Base-by-base conservation (phyloP, 2,797 vertebrate genomes). In the Brachymystax lenok region DNA sequence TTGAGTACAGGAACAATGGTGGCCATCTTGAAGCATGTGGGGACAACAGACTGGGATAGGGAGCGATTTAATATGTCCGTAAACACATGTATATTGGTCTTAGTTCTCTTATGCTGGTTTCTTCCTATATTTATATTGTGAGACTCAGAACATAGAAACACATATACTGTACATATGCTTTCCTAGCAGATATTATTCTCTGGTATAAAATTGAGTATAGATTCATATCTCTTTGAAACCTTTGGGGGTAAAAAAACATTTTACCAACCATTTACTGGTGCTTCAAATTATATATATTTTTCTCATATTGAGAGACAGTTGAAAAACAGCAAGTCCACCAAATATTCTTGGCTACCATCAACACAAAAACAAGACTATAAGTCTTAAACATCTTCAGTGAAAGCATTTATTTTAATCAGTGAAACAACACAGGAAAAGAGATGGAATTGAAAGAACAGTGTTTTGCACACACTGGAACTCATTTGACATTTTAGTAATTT, bases 181-280 rank as follows among this genome's bases (percentile, higher is more conserved):
- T 71, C 70, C 19, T 79, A 14, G 30, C 66, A 73, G 67, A 2
- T 54, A 54, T 40, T 51, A n/a, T 30, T 79, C n/a, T 54, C 79
- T 85, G 73, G 7, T 10, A 40, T 82, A 89, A 83, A 80, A 85
- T 79, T 80, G 70, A 79, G 46, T 69, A 13, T 4, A 52, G 2
- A 52, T 52, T 52, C 73, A 28, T 66, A 54, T 28, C 74, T 28
- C 71, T 27, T 77, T 35, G 5, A 69, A 68, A 14, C 67, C 72
- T 35, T 50, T 50, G 73, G 17, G 16, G 54, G 40, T 77, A 63
- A 28, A 80, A 68, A 2, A 46, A 83, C 12, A 85, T 80, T 80
- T 82, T 78, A 27, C 52, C 52, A 16, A 54, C 52, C 52, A 54
- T 19, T 54, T 54, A 54, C 52, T 0, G 54, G 7, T 59, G 19